phyloP scores from a whole-genome alignment of 1,140 invertebrate genomes.

The Musca vetustissima region DNA sequence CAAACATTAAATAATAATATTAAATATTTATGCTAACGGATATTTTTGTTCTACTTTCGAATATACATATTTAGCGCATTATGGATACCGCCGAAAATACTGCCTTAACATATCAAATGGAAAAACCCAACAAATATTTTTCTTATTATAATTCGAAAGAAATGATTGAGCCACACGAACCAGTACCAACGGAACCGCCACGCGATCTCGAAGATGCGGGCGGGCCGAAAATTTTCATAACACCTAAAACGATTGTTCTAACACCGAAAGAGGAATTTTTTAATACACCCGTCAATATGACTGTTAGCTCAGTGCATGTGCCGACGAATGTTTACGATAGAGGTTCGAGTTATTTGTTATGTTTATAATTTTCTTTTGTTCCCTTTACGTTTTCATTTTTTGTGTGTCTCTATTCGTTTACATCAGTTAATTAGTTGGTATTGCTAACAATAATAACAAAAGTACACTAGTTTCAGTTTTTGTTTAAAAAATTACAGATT shows the following conservation, averaged over 20 bases:
- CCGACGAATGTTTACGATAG: slow-evolving; percentile 93
- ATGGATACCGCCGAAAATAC: slow-evolving; percentile 79
- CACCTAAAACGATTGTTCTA: slow-evolving; percentile 61
- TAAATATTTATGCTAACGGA: background rate
- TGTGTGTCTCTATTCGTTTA: too few species aligned
- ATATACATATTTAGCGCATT: slow-evolving; percentile 62
- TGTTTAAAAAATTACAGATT: too few species aligned
- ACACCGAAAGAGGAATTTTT: slow-evolving; percentile 76
- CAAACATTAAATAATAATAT: too few species aligned
- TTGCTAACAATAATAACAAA: too few species aligned
- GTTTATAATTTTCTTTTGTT: background rate
- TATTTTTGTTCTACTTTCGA: slow-evolving; percentile 9
- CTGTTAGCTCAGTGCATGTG: slow-evolving; percentile 88
- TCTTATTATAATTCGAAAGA: slow-evolving; percentile 76
- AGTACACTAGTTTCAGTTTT: too few species aligned
- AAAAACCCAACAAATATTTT: slow-evolving; percentile 65
- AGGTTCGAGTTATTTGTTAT: slow-evolving; percentile 60
- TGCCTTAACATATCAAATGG: slow-evolving; percentile 64
- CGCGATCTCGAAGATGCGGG: slow-evolving; percentile 60
- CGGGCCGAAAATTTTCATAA: slow-evolving; percentile 59
- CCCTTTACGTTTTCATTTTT: too few species aligned
- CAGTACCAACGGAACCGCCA: slow-evolving; percentile 52
- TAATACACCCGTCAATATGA: slow-evolving; percentile 78
- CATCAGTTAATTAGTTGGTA: too few species aligned
- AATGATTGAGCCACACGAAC: slow-evolving; percentile 60